Evolutionary conservation across 2,113 vertebrate genomes (phyloP).

Genomic region (Notothenia rossii): DNA sequence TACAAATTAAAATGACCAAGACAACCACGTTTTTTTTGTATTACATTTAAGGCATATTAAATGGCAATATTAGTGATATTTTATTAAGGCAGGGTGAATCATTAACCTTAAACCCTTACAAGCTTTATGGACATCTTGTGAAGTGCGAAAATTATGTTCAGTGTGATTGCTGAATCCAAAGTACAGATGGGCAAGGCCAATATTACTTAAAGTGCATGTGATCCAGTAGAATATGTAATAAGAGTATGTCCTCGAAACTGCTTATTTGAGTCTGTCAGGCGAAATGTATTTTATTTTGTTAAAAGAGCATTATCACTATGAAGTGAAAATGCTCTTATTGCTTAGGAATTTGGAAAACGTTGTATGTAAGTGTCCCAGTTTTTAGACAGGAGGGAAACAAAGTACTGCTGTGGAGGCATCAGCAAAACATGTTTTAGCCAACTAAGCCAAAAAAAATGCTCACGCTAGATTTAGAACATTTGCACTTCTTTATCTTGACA

Average conservation of each 20-base stretch:
- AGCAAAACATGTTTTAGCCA: too few species aligned
- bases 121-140: background rate
- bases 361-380: too few species aligned
- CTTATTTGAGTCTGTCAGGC: background rate
- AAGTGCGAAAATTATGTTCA: conserved; percentile 1
- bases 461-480: too few species aligned
- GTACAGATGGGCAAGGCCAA: background rate
- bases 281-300: background rate
- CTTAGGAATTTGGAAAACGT: background rate
- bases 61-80: background rate
- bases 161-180: background rate
- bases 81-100: too few species aligned
- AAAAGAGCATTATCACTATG: background rate
- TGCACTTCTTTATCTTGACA: too few species aligned
- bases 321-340: background rate
- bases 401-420: too few species aligned
- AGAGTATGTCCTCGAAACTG: background rate
- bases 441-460: too few species aligned
- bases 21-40: too few species aligned
- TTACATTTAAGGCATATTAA: background rate
- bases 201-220: background rate
- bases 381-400: too few species aligned
- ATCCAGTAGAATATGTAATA: background rate
- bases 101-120: background rate
- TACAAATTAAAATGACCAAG: too few species aligned